Percentiles rank a stretch among this genome's conserved stretches.
These are phyloP conservation scores for Pipistrellus nathusii DNA, from an alignment of 2,797 vertebrate species.

Conservation along the genomic window DNA sequence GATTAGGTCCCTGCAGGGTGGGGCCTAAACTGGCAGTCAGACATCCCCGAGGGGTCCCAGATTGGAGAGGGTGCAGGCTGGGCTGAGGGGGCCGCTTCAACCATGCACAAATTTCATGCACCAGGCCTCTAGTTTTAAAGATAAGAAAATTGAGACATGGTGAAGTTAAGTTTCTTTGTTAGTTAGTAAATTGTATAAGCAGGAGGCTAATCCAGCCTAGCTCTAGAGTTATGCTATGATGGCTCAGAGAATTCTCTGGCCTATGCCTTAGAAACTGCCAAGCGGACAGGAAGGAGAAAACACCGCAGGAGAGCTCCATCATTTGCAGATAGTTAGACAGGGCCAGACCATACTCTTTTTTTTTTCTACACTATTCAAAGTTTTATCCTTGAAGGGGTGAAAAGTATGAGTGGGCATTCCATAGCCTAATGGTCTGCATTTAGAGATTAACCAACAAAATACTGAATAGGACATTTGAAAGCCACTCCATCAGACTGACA, in stretches of 20 bases:
- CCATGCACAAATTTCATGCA: too few relatives aligned
- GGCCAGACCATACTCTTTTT: background rate
- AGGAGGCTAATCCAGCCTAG: background rate
- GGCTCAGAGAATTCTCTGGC: background rate
- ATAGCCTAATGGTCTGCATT: background rate
- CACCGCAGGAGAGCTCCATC: background rate
- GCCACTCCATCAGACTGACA: background rate
- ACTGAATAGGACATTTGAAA: background rate
- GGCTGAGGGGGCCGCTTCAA: too few relatives aligned
- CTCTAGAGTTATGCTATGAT: accelerated
- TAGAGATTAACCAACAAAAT: background rate
- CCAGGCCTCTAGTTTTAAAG: background rate
- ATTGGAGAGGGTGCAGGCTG: too few relatives aligned
- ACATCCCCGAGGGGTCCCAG: too few relatives aligned
- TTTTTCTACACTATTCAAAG: background rate
- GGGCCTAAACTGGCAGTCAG: too few relatives aligned
- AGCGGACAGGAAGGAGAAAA: background rate
- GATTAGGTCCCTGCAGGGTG: too few relatives aligned
- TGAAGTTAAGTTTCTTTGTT: background rate
- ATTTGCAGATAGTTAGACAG: background rate
- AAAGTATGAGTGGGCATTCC: background rate
- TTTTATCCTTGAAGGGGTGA: background rate
- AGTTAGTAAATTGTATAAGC: background rate
- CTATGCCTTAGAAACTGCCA: background rate
- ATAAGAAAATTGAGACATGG: background rate